Evolutionary conservation across 2,888 invertebrate species (phyloP), one percentile per base, ranked within the genome.

Genomic region (Synergus itoensis): DNA sequence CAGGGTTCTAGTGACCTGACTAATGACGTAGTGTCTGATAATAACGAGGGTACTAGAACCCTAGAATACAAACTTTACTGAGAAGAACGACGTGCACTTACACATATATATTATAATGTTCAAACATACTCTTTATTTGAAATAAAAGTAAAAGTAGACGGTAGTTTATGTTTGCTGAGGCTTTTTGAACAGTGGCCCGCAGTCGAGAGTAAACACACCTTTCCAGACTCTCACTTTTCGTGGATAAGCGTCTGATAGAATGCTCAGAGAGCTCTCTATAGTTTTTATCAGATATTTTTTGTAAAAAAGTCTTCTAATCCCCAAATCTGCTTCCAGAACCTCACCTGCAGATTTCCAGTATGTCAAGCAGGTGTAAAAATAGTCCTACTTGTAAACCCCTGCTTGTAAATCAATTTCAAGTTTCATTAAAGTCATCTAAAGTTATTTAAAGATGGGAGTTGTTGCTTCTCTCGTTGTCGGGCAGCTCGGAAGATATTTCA

Each of bases 401-500:
- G 5, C 16, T 36, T 36, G n/a, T 41, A 43, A 67, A 67, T 67
- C 43, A 67, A 40, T 43, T 67, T 43, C 18, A 18, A 18, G 43
- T 67, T 67, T 67, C 41, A 43, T 43, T 21, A 45, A 45, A 67
- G 21, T 43, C 14, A 8, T 16, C 16, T 69, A 9, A 16, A 69
- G 67, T 45, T 69, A 45, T 69, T 69, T 28, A 69, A 67, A 69
- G 18, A 69, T 16, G 7, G 28, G 14, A 21, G 45, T 69, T 16
- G 16, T 5, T 45, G 28, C 28, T 28, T 43, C 41, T 67, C 18
- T 21, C 14, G n/a, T 43, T 48, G 28, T 53, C 36, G 36, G 5
- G 53, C 36, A 36, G 53, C 53, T 73, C 53, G 11, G 36, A 53
- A 53, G n/a, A 73, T 73, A 73, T 73, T 53, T 73, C 73, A 73